Base-by-base conservation (phyloP, 1,140 invertebrate species). In the Zaprionus nigranus region DNA sequence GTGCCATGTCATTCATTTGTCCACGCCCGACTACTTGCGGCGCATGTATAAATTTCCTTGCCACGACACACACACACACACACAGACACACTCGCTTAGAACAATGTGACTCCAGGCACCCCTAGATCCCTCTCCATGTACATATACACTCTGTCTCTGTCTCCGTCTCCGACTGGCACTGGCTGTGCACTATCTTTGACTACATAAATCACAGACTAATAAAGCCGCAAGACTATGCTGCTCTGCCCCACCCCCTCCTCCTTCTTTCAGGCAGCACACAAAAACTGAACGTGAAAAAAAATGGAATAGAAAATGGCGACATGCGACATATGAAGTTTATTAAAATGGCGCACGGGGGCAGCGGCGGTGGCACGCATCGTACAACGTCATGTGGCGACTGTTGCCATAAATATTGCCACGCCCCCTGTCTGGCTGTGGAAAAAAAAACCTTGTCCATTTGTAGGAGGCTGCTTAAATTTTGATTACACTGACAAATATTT, bases 281-380 rank as follows among this genome's bases (percentile, higher is more conserved):
- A 70, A 78, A 58, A 58, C 26, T 9, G 49, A 60, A 49, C 13
- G 20, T 34, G 3, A 36, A 61, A 65, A 66, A 28, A 63, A 67
- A 34, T 34, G 28, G 58, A 81, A 88, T 74, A 66, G 40, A 66
- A 90, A 90, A 85, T 90, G 79, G 85, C 85, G 85, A 85, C 85
- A 90, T 90, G 85, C 85, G 86, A 90, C 86, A 90, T 90, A 90
- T 90, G 85, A 90, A 90, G 86, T 90, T 90, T 90, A 90, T 90
- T 90, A 90, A 90, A 90, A 90, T 90, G 81, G 83, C 85, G 71
- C 62, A 77, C 61, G 76, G 60, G 63, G 75, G 62, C 26, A 26
- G 40, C 12, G 28, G 40, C 28, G 56, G 61, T 70, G 66, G 73
- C 77, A 90, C 81, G 85, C 85, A 88, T 90, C 85, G 85, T 90